phyloP scores from a whole-genome alignment of 2,797 vertebrate genomes.

The Arnoldichthys spilopterus region DNA sequence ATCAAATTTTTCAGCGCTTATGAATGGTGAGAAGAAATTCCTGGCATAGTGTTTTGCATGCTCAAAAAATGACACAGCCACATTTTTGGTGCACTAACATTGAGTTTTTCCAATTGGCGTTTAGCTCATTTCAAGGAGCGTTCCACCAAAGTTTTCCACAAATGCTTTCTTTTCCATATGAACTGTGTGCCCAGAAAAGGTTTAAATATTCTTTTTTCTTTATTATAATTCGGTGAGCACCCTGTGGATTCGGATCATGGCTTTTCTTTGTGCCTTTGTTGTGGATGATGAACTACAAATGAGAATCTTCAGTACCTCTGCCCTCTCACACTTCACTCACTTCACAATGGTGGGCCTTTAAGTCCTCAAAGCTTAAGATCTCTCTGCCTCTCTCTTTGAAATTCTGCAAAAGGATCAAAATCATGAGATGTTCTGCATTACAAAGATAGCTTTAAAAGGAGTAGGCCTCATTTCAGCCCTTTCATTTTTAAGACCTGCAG shows the following conservation, averaged over 20 bases:
- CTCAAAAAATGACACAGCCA: slow-evolving; percentile 27
- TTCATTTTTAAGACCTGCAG: background rate
- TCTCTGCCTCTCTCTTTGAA: background rate
- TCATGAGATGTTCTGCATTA: background rate
- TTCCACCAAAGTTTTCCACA: too few species aligned
- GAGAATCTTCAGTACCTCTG: background rate
- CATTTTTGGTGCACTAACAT: slow-evolving; percentile 7
- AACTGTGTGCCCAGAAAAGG: too few species aligned
- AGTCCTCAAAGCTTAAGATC: slow-evolving; percentile 3
- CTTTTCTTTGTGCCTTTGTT: background rate
- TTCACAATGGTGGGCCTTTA: slow-evolving; percentile 2
- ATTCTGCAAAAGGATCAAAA: background rate
- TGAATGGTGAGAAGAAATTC: slow-evolving; percentile 37
- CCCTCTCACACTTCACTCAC: background rate
- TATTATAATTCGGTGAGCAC: background rate
- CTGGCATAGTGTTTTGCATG: slow-evolving; percentile 30
- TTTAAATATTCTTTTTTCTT: too few species aligned
- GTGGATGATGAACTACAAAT: background rate
- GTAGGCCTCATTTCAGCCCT: background rate
- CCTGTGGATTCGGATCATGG: background rate
- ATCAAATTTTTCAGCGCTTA: slow-evolving; percentile 39
- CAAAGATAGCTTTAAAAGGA: slow-evolving; percentile 13
- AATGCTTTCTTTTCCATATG: background rate
- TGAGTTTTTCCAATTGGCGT: background rate
- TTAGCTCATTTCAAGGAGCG: background rate